Evolutionary conservation across 2,888 invertebrate genomes (phyloP), one percentile per base, ranked within the genome.

Genomic region (Agonopterix subpropinquella): DNA sequence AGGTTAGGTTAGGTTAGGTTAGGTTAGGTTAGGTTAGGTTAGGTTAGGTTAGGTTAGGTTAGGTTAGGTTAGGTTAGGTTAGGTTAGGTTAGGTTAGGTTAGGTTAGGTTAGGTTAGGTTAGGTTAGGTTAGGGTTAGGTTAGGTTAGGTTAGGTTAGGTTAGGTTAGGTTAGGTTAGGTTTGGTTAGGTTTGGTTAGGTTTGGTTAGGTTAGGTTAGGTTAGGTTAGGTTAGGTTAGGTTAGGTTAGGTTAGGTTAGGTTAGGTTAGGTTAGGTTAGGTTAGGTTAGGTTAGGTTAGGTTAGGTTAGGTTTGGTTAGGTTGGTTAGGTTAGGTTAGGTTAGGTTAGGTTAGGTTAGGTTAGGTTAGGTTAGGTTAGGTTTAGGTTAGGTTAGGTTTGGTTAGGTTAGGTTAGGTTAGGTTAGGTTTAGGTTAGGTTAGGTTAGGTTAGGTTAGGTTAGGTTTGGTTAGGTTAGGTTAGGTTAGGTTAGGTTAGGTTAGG

Each of bases 281-380:
- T 54, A 54, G 54, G 48, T 48, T 48, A 48, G 48, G 50, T 50
- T 50, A 50, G 50, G 47, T 48, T 47, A 47, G 50, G 52, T 54
- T 54, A 54, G 54, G 54, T 52, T 54, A 54, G 54, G 54, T 54
- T 54, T 50, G 54, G 54, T 52, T 54, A 52, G 54, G 54, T 52
- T 52, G 54, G 54, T 52, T 54, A 52, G 54, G 54, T 54, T 54
- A 52, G 54, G 54, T 54, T 54, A 52, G 54, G 54, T 54, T 54
- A 52, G 54, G 54, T 54, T 54, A 53, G 53, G 53, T 53, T 53
- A 53, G 53, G 53, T 53, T 53, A 54, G 52, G 54, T 54, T 54
- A 54, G 52, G 54, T 54, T 54, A 52, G 54, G 54, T 54, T 54
- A 52, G n/a, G 54, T 54, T 54, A 52, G 54, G 54, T n/a, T 54